These are phyloP conservation scores for Pantherophis vulpinus DNA, from an alignment of 2,797 vertebrate genomes.

Conservation along the genomic window DNA sequence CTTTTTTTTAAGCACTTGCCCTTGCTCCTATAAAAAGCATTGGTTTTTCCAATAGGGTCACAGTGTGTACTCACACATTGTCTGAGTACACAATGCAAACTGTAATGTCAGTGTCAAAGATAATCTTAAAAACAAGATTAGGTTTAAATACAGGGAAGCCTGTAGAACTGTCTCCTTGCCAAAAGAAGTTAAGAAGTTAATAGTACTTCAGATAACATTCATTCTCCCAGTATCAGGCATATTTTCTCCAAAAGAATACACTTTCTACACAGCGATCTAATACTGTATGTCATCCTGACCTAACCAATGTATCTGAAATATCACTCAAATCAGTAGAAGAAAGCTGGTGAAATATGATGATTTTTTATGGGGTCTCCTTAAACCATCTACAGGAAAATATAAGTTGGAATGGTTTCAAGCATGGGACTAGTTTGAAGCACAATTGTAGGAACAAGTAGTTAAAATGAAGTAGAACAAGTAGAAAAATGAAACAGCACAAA, in stretches of 20 bases:
- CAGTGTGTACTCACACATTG: slow-evolving; percentile 27
- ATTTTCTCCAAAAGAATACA: slow-evolving; percentile 32
- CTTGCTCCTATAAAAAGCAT: slow-evolving; percentile 54
- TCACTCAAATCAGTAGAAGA: slow-evolving; percentile 22
- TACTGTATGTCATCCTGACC: slow-evolving; percentile 3
- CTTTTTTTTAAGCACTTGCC: background rate
- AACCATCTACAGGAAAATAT: background rate
- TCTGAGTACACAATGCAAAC: background rate
- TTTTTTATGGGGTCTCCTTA: slow-evolving; percentile 6
- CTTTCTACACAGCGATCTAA: slow-evolving; percentile 26
- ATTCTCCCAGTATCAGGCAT: slow-evolving; percentile 38
- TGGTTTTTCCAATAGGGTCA: slow-evolving; percentile 50
- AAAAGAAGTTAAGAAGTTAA: slow-evolving; percentile 38
- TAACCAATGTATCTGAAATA: slow-evolving; percentile 13
- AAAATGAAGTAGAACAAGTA: too few relatives aligned
- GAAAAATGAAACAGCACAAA: background rate
- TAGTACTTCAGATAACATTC: slow-evolving; percentile 51
- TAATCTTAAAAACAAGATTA: slow-evolving; percentile 65
- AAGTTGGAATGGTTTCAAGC: background rate
- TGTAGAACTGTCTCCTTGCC: slow-evolving; percentile 38
- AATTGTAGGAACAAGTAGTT: background rate
- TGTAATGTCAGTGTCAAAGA: slow-evolving; percentile 62
- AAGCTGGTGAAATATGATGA: slow-evolving; percentile 11
- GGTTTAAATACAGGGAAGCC: slow-evolving; percentile 58
- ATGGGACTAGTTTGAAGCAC: background rate